These are phyloP conservation scores for Eupeodes luniger DNA, from an alignment of 2,888 invertebrate genomes.

Conservation along the genomic window DNA sequence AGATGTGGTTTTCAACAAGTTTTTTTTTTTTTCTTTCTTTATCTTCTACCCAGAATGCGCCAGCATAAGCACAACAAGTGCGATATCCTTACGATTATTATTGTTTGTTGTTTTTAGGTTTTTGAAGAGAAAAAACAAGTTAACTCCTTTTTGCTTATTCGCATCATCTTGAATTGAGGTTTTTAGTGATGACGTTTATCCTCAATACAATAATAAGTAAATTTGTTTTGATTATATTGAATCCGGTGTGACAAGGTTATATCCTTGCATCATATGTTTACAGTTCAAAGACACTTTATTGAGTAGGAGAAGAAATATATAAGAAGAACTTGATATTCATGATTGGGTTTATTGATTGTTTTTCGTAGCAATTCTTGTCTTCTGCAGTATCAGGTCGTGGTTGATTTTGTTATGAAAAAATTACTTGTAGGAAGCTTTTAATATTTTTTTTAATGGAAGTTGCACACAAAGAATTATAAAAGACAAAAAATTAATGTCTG, in stretches of 20 bases:
- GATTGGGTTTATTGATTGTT: conserved; percentile 1
- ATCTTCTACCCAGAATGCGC: conserved; percentile 25
- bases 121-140: conserved; percentile 42
- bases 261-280: conserved; percentile 43
- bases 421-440: too few relatives aligned
- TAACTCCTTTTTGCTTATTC: conserved; percentile 29
- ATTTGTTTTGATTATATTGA: conserved; percentile 55
- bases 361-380: conserved; percentile 13
- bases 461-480: too few relatives aligned
- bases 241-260: conserved; percentile 68
- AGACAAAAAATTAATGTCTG: too few relatives aligned
- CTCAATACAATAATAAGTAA: conserved; percentile 18
- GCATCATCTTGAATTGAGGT: conserved; percentile 13
- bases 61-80: conserved; percentile 19
- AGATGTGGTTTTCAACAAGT: conserved; percentile 64
- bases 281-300: conserved; percentile 1
- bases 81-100: conserved; percentile 68
- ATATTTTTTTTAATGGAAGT: too few relatives aligned
- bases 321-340: conserved; percentile 49
- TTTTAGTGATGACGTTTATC: conserved; percentile 27
- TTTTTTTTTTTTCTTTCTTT: neutral
- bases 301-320: neutral
- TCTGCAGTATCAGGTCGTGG: neutral
- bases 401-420: neutral
- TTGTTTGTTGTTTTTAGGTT: conserved; percentile 32